A percentile compares a stretch with the other conserved stretches of the same genome.
These are phyloP conservation scores for Eucriotettix oculatus DNA, from an alignment of 2,888 invertebrate genomes.

Conservation along the genomic window DNA sequence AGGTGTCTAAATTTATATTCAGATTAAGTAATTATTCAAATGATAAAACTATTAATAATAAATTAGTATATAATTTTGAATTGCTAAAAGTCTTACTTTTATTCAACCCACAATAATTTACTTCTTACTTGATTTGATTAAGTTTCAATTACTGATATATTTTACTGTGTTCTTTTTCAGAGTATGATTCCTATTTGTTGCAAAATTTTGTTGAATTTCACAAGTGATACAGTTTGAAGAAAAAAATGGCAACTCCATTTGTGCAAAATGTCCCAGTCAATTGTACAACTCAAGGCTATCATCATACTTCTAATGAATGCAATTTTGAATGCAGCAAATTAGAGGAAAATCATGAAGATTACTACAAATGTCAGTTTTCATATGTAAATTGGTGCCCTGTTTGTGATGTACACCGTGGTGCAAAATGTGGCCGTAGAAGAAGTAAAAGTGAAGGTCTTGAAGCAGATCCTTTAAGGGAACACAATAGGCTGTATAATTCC, in stretches of 20 bases:
- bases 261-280: constrained; percentile 10
- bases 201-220: too few species aligned
- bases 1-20: too few species aligned
- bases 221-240: neutral
- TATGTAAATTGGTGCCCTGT: constrained; percentile 5
- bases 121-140: neutral
- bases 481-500: constrained; percentile 7
- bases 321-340: neutral
- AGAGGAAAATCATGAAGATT: neutral
- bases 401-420: constrained; percentile 2
- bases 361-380: constrained; percentile 4
- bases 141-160: neutral
- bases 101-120: too few species aligned
- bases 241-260: constrained; percentile 9
- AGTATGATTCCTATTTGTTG: too few species aligned
- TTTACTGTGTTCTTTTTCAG: neutral
- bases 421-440: constrained; percentile 6
- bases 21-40: too few species aligned
- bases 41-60: too few species aligned
- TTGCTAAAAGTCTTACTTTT: too few species aligned
- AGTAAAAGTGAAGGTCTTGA: constrained; percentile 10
- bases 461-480: constrained; percentile 9
- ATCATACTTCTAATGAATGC: neutral
- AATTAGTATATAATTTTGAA: too few species aligned
- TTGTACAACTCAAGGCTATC: neutral